Evolutionary conservation across 1,140 invertebrate species (phyloP).

Genomic region (Drosophila neocordata): DNA sequence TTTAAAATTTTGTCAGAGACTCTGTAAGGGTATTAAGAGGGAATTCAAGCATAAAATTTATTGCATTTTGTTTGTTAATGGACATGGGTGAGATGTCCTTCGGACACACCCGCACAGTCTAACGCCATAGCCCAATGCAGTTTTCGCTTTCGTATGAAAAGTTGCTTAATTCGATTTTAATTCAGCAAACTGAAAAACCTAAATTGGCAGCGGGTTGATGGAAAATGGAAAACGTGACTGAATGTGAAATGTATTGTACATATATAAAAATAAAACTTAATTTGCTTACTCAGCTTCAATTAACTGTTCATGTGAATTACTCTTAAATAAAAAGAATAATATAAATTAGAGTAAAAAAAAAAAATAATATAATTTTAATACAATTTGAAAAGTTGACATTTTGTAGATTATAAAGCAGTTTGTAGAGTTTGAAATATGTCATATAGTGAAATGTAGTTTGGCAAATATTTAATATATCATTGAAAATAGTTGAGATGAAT

Average conservation of each 20-base stretch:
- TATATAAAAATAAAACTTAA: constrained; percentile 31
- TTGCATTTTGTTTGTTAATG: constrained; percentile 50
- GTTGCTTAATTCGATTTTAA: constrained; percentile 74
- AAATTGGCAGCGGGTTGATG: constrained; percentile 30
- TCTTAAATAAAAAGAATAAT: not conserved
- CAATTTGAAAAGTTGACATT: not conserved
- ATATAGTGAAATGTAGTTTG: no score
- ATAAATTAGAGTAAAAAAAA: not conserved
- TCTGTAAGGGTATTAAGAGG: not conserved
- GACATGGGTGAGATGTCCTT: constrained; percentile 5
- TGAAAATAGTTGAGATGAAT: no score
- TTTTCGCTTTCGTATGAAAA: constrained; percentile 36
- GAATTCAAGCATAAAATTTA: constrained; percentile 26
- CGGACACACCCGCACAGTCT: not conserved
- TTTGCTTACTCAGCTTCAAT: constrained; percentile 44
- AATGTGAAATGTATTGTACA: constrained; percentile 22
- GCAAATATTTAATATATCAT: no score
- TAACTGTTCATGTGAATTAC: constrained; percentile 29
- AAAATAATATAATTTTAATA: not conserved
- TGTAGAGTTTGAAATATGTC: no score
- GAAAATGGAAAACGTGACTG: constrained; percentile 17
- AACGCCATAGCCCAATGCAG: constrained; percentile 31
- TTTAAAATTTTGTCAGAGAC: not conserved
- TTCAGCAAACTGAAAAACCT: constrained; percentile 31
- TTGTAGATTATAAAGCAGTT: no score